Percentiles rank a stretch among this genome's conserved stretches.
Evolutionary conservation across 2,113 vertebrate genomes (phyloP).

Genomic region (Chrysochloris asiatica): DNA sequence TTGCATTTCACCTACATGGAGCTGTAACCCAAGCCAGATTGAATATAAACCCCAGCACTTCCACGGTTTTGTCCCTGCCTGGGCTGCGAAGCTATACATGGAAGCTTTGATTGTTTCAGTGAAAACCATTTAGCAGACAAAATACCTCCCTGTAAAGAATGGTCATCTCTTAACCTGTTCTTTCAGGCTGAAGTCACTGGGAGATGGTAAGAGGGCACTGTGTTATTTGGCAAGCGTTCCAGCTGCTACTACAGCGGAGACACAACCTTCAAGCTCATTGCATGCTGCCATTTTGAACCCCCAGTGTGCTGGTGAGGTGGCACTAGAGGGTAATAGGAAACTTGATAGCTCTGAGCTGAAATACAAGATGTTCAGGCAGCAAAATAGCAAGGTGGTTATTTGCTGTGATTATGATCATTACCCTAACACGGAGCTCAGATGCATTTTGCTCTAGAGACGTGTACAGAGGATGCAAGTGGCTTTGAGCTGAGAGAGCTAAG

Average conservation of each 20-base stretch:
- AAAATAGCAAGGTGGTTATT: slow-evolving; percentile 84
- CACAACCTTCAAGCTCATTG: slow-evolving; percentile 83
- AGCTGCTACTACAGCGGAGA: slow-evolving; percentile 87
- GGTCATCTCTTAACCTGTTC: slow-evolving; percentile 87
- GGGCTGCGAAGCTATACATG: slow-evolving; percentile 86
- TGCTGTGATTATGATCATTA: slow-evolving; percentile 79
- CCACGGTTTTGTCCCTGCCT: not conserved
- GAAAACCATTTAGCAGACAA: slow-evolving; percentile 89
- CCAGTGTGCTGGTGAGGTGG: slow-evolving; percentile 86
- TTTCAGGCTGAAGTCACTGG: slow-evolving; percentile 88
- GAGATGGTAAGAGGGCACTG: slow-evolving; percentile 89
- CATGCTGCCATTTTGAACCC: slow-evolving; percentile 90
- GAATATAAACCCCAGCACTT: not conserved
- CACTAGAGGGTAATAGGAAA: slow-evolving; percentile 86
- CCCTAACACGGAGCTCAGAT: slow-evolving; percentile 76
- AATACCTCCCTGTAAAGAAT: slow-evolving; percentile 86
- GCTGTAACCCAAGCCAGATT: slow-evolving; percentile 5
- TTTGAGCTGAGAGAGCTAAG: slow-evolving; percentile 56
- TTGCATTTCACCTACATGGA: not conserved
- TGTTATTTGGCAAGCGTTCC: slow-evolving; percentile 91
- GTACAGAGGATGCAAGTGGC: not conserved
- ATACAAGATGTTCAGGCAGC: slow-evolving; percentile 82
- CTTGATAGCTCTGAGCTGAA: slow-evolving; percentile 87
- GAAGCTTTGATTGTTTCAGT: slow-evolving; percentile 90
- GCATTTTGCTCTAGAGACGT: slow-evolving; percentile 43